Conservation (phyloP, 2,113 vertebrate genomes). For the Zapus hudsonius region DNA sequence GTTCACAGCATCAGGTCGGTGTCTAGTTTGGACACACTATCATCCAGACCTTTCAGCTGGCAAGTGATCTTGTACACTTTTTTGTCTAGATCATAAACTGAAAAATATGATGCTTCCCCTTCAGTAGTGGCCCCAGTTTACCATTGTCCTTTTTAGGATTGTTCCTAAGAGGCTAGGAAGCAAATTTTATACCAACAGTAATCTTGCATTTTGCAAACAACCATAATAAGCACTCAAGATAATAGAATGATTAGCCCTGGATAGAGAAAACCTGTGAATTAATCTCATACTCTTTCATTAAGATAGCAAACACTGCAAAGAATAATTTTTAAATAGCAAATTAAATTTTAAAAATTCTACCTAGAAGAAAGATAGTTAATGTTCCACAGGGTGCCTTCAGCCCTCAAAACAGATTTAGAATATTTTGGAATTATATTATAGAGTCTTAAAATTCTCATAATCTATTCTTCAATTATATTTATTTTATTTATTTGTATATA, state of each 20-base stretch:
- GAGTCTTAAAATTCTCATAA: constrained; percentile 20
- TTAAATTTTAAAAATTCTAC: neutral
- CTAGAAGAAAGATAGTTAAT: neutral
- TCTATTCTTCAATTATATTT: neutral
- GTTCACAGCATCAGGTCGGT: neutral
- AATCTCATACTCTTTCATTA: neutral
- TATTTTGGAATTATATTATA: neutral
- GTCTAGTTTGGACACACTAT: constrained; percentile 28
- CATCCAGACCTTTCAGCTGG: constrained; percentile 28
- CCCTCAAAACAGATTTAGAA: neutral
- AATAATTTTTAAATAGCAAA: neutral
- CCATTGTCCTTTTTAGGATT: neutral
- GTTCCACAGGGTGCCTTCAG: neutral
- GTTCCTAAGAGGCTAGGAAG: constrained; percentile 16
- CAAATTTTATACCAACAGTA: neutral
- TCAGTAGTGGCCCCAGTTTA: constrained; percentile 5
- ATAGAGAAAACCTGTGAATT: constrained; percentile 6
- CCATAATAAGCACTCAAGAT: neutral
- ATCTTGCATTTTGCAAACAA: constrained; percentile 21
- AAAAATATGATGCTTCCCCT: constrained; percentile 14
- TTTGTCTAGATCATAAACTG: constrained; percentile 51
- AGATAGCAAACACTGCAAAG: constrained; percentile 18
- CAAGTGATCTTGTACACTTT: neutral
- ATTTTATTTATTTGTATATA: neutral
- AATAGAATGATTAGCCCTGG: constrained; percentile 9